Evolutionary conservation across 2,113 vertebrate genomes (phyloP).

Genomic region (Stegastes partitus): DNA sequence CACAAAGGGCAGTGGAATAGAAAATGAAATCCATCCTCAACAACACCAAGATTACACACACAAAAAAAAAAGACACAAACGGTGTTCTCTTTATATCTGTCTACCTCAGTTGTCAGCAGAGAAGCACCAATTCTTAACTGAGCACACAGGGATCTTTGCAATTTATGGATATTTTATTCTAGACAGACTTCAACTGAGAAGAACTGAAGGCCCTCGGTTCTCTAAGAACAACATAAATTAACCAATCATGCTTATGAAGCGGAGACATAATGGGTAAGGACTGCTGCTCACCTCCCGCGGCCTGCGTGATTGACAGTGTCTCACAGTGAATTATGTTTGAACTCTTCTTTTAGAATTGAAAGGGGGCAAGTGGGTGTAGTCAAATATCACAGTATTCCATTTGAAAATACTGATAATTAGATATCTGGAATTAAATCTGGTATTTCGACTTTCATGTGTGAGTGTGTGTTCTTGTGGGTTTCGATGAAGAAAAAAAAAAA

Average conservation of each 20-base stretch:
- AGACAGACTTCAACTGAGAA: not conserved
- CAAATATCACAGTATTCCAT: not conserved
- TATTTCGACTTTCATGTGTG: not conserved
- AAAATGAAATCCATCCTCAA: no score
- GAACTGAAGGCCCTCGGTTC: not conserved
- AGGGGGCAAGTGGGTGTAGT: not conserved
- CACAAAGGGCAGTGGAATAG: no score
- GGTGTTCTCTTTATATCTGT: no score
- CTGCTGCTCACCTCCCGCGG: no score
- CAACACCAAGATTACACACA: no score
- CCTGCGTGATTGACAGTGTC: no score
- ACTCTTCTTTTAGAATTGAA: not conserved
- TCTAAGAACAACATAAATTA: not conserved
- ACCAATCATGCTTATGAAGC: not conserved
- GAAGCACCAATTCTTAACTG: no score
- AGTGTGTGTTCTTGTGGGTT: not conserved
- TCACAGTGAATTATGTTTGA: no score
- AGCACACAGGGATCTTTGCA: no score
- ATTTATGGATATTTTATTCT: not conserved
- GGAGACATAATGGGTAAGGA: not conserved
- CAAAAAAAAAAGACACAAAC: no score
- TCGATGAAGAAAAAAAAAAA: not conserved
- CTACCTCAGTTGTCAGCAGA: no score
- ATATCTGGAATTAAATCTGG: not conserved
- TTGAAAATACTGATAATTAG: not conserved